A percentile compares a stretch with the other conserved stretches of the same genome.
These are phyloP conservation scores for Xestia c-nigrum DNA, from an alignment of 2,888 invertebrate genomes.

Conservation along the genomic window DNA sequence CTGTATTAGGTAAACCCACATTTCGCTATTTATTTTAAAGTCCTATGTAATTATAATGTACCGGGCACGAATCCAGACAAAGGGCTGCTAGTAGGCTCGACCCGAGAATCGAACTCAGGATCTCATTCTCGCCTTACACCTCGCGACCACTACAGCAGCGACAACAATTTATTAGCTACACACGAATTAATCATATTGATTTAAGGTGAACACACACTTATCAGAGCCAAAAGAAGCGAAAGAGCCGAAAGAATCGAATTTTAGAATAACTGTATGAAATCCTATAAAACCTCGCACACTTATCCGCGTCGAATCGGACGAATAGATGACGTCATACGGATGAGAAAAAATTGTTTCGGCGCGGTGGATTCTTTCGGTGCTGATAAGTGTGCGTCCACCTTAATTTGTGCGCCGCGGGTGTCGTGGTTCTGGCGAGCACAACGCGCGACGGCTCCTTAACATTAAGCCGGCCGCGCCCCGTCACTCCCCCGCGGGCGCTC, in stretches of 20 bases:
- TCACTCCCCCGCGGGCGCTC: neutral
- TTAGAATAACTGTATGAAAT: no score
- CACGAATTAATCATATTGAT: neutral
- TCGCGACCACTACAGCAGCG: neutral
- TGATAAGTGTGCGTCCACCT: no score
- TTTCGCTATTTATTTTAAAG: neutral
- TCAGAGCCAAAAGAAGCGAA: no score
- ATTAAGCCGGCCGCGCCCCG: neutral
- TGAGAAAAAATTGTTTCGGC: no score
- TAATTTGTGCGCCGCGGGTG: neutral
- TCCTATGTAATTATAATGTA: neutral
- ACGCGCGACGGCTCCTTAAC: neutral
- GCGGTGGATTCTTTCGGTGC: no score
- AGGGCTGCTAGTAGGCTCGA: neutral
- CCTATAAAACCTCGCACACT: no score
- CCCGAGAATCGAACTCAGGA: neutral
- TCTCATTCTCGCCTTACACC: neutral
- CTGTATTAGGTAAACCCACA: neutral
- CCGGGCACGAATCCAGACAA: neutral
- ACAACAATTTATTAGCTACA: neutral
- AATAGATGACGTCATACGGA: no score
- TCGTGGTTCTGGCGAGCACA: neutral
- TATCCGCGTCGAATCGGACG: no score
- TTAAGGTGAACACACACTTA: neutral
- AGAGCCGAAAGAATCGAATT: no score